Conservation (phyloP, 2,888 invertebrate genomes). For the Anorthoa munda region DNA sequence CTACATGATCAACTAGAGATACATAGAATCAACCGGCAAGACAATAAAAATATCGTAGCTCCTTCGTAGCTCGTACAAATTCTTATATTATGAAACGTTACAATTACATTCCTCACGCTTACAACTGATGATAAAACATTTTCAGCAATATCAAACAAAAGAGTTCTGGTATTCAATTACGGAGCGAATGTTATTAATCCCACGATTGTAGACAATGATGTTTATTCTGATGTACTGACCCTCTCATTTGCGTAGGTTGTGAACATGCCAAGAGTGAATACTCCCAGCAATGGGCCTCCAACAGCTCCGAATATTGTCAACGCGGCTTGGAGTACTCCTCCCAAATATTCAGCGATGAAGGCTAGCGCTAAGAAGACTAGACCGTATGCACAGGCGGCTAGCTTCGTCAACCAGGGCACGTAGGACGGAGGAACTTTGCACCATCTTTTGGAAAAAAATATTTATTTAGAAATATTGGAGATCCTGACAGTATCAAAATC, state of each 20-base stretch:
- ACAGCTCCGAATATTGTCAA: conserved; percentile 96
- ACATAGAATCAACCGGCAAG: neutral
- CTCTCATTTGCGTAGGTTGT: conserved; percentile 93
- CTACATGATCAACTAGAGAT: no score
- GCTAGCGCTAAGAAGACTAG: conserved; percentile 95
- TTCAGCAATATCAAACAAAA: conserved; percentile 19
- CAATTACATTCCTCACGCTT: neutral
- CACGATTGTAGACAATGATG: conserved; percentile 23
- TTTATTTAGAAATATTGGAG: neutral
- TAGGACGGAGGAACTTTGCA: conserved; percentile 76
- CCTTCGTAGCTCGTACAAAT: neutral
- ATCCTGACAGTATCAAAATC: neutral
- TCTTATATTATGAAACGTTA: neutral
- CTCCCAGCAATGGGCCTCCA: conserved; percentile 96
- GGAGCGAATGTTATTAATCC: conserved; percentile 29
- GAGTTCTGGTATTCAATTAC: conserved; percentile 13
- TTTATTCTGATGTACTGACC: conserved; percentile 86
- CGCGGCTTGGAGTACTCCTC: conserved; percentile 96
- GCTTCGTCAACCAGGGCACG: conserved; percentile 91
- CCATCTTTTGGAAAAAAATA: conserved; percentile 74
- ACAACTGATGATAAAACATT: neutral
- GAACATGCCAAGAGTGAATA: conserved; percentile 97
- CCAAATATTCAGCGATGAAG: conserved; percentile 95
- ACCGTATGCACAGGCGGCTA: conserved; percentile 94
- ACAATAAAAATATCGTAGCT: neutral